These are phyloP conservation scores for Drosophila pseudotakahashii DNA, from an alignment of 2,888 invertebrate genomes.

Conservation along the genomic window DNA sequence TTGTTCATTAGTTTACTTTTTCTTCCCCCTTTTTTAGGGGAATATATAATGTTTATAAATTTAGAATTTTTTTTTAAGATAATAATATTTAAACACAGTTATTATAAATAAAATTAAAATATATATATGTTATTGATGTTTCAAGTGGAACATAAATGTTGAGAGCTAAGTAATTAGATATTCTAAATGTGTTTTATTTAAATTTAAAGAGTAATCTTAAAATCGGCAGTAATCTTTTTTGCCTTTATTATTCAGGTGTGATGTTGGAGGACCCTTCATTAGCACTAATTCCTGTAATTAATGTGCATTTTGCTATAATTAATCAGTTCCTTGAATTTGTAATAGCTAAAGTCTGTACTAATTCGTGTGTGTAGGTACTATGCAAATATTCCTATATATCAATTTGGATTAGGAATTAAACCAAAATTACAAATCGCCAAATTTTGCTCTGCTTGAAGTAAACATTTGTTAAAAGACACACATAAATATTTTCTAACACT, in stretches of 20 bases:
- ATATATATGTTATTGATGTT: too few species aligned
- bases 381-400: not conserved
- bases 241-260: not conserved
- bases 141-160: too few species aligned
- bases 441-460: not conserved
- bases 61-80: too few species aligned
- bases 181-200: too few species aligned
- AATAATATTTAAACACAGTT: too few species aligned
- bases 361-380: slow-evolving; percentile 3
- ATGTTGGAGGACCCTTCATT: not conserved
- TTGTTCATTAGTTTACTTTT: not conserved
- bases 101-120: too few species aligned
- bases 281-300: slow-evolving; percentile 23
- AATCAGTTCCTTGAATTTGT: slow-evolving; percentile 19
- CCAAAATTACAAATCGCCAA: not conserved
- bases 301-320: slow-evolving; percentile 29
- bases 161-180: too few species aligned
- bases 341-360: slow-evolving; percentile 17
- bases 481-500: not conserved
- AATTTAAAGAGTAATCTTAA: not conserved
- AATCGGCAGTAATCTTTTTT: not conserved
- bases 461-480: not conserved
- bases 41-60: not conserved
- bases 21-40: not conserved
- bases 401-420: slow-evolving; percentile 7